Evolutionary conservation across 2,888 invertebrate genomes (phyloP), one percentile per base, ranked within the genome.

Genomic region (Zonitis immaculata): DNA sequence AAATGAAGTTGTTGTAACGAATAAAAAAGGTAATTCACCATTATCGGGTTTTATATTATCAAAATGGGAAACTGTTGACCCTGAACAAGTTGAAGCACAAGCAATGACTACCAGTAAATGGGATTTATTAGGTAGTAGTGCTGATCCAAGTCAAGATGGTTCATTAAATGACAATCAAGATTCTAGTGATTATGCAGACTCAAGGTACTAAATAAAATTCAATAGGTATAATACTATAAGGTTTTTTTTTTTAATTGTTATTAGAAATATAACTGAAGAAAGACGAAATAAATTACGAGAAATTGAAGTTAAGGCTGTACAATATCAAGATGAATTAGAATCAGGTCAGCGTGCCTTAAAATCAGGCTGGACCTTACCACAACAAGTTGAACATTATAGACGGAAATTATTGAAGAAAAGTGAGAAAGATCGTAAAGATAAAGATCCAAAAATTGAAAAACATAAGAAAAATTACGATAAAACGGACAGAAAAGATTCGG

Each of bases 21-120:
- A 65, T 44, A 73, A 73, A 51, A 69, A 54, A 44, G 63, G 51
- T 47, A 67, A 66, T 58, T 68, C 74, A 25, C 48, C 56, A 20
- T 82, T 82, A 54, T 85, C 85, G 1, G 86, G 85, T 11, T 93
- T 96, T 78, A 88, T 94, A 52, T 90, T 91, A 7, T 95, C 95
- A 1, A 91, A 94, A 74, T 98, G 97, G 97, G 96, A 98, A 81
- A 90, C 89, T 42, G 91, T 98, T 20, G 95, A 96, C 77, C 92
- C 94, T 20, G 86, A 88, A 66, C 85, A 88, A 72, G 80, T 84
- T 54, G 89, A 90, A 73, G 87, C 86, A 5, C 86, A 87, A 75
- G 91, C 91, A 6, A 89, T 91, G 81, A 90, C 88, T 1, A 91
- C 91, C 0, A 90, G 89, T 64, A 92, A 92, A 73, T 93, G 92